Conservation (phyloP, 2,888 invertebrate genomes). For the Cylindroiulus punctatus region DNA sequence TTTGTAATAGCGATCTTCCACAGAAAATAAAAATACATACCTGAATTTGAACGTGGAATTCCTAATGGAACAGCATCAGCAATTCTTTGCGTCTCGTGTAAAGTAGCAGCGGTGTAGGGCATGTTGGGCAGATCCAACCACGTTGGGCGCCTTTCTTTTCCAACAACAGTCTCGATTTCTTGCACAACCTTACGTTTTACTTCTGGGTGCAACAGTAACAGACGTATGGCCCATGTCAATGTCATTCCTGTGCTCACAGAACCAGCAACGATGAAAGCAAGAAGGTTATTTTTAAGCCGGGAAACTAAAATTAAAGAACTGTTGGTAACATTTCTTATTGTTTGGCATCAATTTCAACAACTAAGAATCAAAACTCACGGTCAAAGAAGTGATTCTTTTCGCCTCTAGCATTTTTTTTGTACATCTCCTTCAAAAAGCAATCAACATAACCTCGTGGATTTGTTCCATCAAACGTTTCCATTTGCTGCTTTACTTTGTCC, state of each 20-base stretch:
- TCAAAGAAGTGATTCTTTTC: constrained; percentile 29
- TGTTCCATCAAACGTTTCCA: constrained; percentile 24
- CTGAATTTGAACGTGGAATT: constrained; percentile 36
- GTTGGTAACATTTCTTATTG: not conserved
- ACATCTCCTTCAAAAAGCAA: constrained; percentile 44
- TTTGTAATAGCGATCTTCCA: not conserved
- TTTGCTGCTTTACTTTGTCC: constrained; percentile 21
- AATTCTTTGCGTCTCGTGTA: constrained; percentile 47
- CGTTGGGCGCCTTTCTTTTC: constrained; percentile 43
- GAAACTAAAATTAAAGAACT: not conserved
- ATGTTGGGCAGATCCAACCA: constrained; percentile 37
- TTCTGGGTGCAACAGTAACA: constrained; percentile 42
- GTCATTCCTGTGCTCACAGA: constrained; percentile 45
- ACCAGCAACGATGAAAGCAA: constrained; percentile 47
- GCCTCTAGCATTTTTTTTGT: constrained; percentile 35
- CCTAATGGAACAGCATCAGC: constrained; percentile 49
- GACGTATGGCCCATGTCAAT: constrained; percentile 33
- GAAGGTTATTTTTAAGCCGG: not conserved
- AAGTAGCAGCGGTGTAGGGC: constrained; percentile 33
- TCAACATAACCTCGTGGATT: constrained; percentile 7
- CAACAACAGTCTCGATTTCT: constrained; percentile 45
- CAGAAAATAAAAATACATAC: not conserved
- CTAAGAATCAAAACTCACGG: not conserved
- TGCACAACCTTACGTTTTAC: not conserved
- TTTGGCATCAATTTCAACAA: not conserved